A percentile compares a stretch with the other conserved stretches of the same genome.
phyloP scores from a whole-genome alignment of 2,797 vertebrate species.

The Adelosebastes latens region DNA sequence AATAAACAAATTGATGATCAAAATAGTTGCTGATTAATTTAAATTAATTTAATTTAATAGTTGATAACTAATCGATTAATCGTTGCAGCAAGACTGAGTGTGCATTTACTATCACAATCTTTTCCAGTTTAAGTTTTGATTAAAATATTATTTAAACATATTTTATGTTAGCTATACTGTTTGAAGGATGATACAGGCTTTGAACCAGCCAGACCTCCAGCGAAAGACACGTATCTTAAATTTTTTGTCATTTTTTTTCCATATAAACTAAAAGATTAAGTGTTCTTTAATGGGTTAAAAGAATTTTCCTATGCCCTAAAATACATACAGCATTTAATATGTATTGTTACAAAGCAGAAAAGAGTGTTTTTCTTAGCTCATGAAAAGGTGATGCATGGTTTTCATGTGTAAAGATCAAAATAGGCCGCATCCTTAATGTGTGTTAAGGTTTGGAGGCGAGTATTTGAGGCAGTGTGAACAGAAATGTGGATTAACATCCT shows the following conservation, averaged over 20 bases:
- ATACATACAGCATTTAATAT: background rate
- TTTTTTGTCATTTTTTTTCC: too few species aligned
- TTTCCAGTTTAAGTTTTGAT: background rate
- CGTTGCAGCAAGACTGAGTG: background rate
- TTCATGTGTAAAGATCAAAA: slow-evolving; percentile 3
- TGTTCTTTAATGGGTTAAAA: background rate
- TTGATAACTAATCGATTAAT: too few species aligned
- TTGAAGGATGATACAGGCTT: background rate
- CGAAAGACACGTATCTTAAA: background rate
- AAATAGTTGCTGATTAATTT: too few species aligned
- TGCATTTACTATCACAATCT: background rate
- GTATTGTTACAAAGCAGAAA: background rate
- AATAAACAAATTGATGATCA: too few species aligned
- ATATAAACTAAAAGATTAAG: background rate
- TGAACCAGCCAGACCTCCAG: background rate
- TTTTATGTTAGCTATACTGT: background rate
- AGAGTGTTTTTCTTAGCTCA: background rate
- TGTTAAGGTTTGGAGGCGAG: background rate
- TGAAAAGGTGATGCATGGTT: background rate
- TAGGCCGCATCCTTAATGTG: background rate
- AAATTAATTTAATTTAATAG: too few species aligned
- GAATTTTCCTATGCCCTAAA: background rate
- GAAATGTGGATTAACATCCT: background rate
- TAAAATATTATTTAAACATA: background rate
- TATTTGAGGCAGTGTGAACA: background rate